Percentiles rank a stretch among this genome's conserved stretches.
Conservation (phyloP, 2,888 invertebrate species). For the Thalpophila matura region DNA sequence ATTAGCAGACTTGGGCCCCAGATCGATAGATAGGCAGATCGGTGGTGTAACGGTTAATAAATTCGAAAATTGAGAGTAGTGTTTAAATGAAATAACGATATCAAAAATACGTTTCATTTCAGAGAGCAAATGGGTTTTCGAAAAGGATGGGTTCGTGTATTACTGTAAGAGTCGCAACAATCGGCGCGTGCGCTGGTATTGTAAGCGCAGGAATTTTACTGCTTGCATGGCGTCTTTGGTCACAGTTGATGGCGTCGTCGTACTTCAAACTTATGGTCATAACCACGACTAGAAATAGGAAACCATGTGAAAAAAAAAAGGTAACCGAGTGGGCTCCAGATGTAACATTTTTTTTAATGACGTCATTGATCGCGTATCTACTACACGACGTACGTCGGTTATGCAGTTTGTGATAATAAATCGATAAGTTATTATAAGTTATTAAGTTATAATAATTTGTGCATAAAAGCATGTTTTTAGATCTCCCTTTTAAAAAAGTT, state of each 20-base stretch:
- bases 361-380: too few relatives aligned
- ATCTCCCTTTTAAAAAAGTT: too few relatives aligned
- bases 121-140: slow-evolving; percentile 25
- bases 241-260: slow-evolving; percentile 9
- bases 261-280: slow-evolving; percentile 17
- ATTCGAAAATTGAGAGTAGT: too few relatives aligned
- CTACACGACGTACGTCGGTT: too few relatives aligned
- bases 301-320: background rate
- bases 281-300: slow-evolving; percentile 15
- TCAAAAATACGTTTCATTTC: slow-evolving; percentile 13
- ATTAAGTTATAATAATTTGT: too few relatives aligned
- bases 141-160: slow-evolving; percentile 26
- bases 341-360: background rate
- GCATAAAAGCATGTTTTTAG: too few relatives aligned
- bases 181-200: slow-evolving; percentile 44
- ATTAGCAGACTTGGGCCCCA: too few relatives aligned
- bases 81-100: too few relatives aligned
- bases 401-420: too few relatives aligned
- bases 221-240: slow-evolving; percentile 24
- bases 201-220: slow-evolving; percentile 16
- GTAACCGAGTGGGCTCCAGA: background rate
- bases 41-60: too few relatives aligned
- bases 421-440: too few relatives aligned
- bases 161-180: slow-evolving; percentile 28
- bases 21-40: too few relatives aligned